A percentile compares a stretch with the other conserved stretches of the same genome.
phyloP scores from a whole-genome alignment of 2,113 vertebrate genomes.

The Tretioscincus oriximinensis region DNA sequence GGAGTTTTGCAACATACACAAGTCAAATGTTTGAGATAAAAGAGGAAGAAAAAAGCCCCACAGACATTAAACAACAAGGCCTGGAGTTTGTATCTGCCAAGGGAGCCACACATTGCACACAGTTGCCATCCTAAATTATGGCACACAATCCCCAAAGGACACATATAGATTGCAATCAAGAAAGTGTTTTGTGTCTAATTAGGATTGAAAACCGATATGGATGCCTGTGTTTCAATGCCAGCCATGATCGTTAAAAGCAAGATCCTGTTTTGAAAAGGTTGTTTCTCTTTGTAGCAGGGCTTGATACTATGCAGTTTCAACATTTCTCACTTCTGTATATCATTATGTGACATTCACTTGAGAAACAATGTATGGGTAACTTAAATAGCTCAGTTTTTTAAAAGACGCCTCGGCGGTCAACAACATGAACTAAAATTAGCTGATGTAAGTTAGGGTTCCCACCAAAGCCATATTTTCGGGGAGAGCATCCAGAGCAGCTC shows the following conservation, averaged over 20 bases:
- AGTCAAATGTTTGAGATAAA: conserved; percentile 35
- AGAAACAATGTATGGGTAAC: too few relatives aligned
- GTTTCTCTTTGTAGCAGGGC: too few relatives aligned
- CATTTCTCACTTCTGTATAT: too few relatives aligned
- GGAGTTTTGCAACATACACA: conserved; percentile 43
- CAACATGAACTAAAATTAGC: too few relatives aligned
- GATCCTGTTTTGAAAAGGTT: too few relatives aligned
- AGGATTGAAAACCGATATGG: conserved; percentile 11
- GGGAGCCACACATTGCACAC: background rate
- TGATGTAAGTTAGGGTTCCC: too few relatives aligned
- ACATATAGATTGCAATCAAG: background rate
- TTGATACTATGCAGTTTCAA: too few relatives aligned
- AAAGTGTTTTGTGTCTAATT: background rate
- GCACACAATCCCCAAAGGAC: conserved; percentile 18
- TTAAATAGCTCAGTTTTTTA: too few relatives aligned
- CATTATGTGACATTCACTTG: too few relatives aligned
- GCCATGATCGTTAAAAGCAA: background rate
- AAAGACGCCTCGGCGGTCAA: too few relatives aligned
- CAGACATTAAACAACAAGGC: background rate
- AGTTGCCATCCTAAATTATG: background rate
- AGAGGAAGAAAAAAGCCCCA: conserved; percentile 8
- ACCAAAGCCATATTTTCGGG: too few relatives aligned
- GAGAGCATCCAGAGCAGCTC: too few relatives aligned
- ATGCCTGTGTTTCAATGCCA: background rate
- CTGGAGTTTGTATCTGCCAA: conserved; percentile 6